Evolutionary conservation across 1,140 invertebrate species (phyloP).

Genomic region (Zaprionus ornatus): DNA sequence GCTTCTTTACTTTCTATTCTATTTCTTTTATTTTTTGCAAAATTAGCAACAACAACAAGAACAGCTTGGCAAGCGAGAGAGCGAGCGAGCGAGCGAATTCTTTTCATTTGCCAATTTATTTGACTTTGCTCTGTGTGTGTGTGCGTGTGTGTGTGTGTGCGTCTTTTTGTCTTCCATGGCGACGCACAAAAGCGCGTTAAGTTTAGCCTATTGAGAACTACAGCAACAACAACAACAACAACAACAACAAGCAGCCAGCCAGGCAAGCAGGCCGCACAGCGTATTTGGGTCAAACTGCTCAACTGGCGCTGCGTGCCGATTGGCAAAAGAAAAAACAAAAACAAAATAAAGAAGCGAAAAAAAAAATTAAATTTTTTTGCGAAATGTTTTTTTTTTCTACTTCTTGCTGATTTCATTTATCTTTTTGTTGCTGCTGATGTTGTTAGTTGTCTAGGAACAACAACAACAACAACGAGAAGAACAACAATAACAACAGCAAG

Average conservation of each 20-base stretch:
- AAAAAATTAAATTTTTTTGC: constrained; percentile 39
- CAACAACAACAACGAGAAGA: constrained; percentile 19
- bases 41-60: constrained; percentile 59
- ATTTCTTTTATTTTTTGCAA: constrained; percentile 51
- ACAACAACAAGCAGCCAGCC: constrained; percentile 22
- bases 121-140: constrained; percentile 7
- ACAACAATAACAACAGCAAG: constrained; percentile 14
- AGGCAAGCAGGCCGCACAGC: constrained; percentile 7
- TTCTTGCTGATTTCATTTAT: constrained; percentile 66
- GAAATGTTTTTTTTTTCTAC: constrained; percentile 35
- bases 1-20: constrained; percentile 15
- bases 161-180: constrained; percentile 35
- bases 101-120: constrained; percentile 52
- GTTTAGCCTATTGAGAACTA: constrained; percentile 58
- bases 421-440: constrained; percentile 45
- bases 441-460: background rate
- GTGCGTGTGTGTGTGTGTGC: background rate
- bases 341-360: constrained; percentile 8
- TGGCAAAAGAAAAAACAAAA: constrained; percentile 51
- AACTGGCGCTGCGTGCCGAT: constrained; percentile 71
- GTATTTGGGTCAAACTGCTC: constrained; percentile 74
- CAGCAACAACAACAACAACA: constrained; percentile 28
- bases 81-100: constrained; percentile 33
- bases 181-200: constrained; percentile 60
- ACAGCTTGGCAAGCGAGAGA: constrained; percentile 29